phyloP scores from a whole-genome alignment of 2,113 vertebrate genomes.

The Ailuropoda melanoleuca region DNA sequence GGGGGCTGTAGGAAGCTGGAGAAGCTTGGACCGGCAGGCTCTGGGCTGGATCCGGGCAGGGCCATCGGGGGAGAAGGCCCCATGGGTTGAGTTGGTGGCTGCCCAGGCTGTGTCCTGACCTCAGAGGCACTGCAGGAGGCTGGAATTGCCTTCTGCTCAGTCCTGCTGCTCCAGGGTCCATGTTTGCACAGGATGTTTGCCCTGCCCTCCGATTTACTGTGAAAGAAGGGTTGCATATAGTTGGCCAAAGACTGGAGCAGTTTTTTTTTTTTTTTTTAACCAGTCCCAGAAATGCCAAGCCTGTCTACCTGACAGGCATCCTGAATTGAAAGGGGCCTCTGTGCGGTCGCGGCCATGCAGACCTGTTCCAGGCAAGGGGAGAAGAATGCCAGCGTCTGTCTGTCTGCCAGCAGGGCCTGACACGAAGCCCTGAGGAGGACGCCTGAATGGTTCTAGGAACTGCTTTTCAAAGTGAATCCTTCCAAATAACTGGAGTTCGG shows the following conservation, averaged over 20 bases:
- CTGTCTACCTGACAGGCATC: slow-evolving; percentile 39
- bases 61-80: background rate
- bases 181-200: slow-evolving; percentile 18
- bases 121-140: background rate
- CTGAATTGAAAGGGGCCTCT: slow-evolving; percentile 2
- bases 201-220: background rate
- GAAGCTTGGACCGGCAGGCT: background rate
- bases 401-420: slow-evolving; percentile 9
- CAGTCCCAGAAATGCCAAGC: background rate
- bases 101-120: background rate
- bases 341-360: background rate
- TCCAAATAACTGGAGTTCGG: background rate
- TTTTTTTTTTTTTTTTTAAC: background rate
- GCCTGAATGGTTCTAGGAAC: background rate
- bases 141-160: background rate
- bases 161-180: background rate
- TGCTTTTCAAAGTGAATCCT: slow-evolving; percentile 6
- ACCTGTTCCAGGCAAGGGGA: background rate
- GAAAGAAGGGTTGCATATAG: background rate
- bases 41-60: background rate
- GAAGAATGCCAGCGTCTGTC: background rate
- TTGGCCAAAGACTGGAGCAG: background rate
- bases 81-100: background rate
- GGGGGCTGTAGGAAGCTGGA: fast-evolving
- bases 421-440: background rate